phyloP scores from a whole-genome alignment of 2,888 invertebrate species.

The Polylopha cassiicola region DNA sequence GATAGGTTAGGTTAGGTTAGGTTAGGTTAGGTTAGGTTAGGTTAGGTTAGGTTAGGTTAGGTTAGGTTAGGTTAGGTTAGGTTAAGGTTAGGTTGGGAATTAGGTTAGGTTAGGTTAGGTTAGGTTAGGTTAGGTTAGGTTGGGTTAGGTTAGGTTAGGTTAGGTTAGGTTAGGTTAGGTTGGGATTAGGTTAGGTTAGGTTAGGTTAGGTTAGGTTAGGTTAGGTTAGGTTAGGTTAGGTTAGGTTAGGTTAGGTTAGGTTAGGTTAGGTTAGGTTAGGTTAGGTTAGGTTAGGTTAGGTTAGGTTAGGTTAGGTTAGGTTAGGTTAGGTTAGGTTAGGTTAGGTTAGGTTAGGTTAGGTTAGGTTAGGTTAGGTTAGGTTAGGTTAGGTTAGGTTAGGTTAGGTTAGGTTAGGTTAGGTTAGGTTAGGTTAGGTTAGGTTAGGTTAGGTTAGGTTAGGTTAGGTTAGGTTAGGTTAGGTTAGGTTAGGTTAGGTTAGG shows the following conservation, averaged over 20 bases:
- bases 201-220: constrained; percentile 9
- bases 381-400: background rate
- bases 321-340: constrained; percentile 7
- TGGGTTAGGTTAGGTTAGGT: constrained; percentile 1
- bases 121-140: background rate
- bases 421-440: constrained; percentile 5
- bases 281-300: constrained; percentile 9
- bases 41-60: constrained; percentile 25
- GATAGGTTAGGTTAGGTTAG: constrained; percentile 25
- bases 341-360: constrained; percentile 9
- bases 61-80: constrained; percentile 26
- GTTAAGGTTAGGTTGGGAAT: constrained; percentile 11
- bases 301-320: constrained; percentile 9
- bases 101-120: constrained; percentile 1
- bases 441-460: background rate
- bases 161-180: constrained; percentile 2
- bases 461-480: background rate
- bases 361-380: constrained; percentile 1
- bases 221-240: constrained; percentile 9
- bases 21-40: constrained; percentile 25
- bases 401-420: constrained; percentile 1
- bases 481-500: background rate
- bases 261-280: constrained; percentile 9
- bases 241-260: constrained; percentile 9
- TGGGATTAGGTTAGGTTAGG: constrained; percentile 7